phyloP scores from a whole-genome alignment of 1,140 invertebrate genomes.

The Himalopsyche phryganea region DNA sequence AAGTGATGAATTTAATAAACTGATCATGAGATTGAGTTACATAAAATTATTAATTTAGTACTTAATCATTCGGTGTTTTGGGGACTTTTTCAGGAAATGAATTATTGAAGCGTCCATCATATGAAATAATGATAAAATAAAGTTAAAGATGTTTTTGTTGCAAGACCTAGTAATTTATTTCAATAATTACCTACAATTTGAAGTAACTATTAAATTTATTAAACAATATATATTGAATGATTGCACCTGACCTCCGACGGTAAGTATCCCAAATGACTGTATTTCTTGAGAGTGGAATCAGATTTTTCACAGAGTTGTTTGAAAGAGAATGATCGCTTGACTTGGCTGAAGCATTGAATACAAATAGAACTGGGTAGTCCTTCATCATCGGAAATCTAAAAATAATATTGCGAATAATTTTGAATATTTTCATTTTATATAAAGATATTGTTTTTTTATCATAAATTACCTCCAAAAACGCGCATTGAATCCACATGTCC shows the following conservation, averaged over 20 bases:
- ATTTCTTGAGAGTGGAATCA: conserved; percentile 22
- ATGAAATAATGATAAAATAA: too few relatives aligned
- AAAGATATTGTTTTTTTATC: not conserved
- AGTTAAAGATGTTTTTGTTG: too few relatives aligned
- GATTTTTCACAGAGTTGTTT: conserved; percentile 32
- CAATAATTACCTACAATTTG: too few relatives aligned
- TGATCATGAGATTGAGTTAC: not conserved
- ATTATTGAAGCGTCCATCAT: too few relatives aligned
- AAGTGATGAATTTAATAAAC: not conserved
- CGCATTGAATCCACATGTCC: conserved; percentile 22
- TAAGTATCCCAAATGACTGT: conserved; percentile 21
- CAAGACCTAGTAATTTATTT: too few relatives aligned
- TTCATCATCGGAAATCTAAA: conserved; percentile 22
- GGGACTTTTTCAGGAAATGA: too few relatives aligned
- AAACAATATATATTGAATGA: too few relatives aligned
- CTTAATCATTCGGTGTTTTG: too few relatives aligned
- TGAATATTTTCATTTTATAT: not conserved
- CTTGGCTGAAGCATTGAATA: conserved; percentile 22
- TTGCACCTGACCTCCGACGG: conserved; percentile 17
- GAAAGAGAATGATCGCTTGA: conserved; percentile 22
- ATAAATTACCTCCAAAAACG: conserved; percentile 16
- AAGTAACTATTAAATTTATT: too few relatives aligned
- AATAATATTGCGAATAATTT: not conserved
- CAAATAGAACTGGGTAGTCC: conserved; percentile 28
- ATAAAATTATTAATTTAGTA: not conserved